These are phyloP conservation scores for Deilephila elpenor DNA, from an alignment of 2,888 invertebrate species.

Conservation along the genomic window DNA sequence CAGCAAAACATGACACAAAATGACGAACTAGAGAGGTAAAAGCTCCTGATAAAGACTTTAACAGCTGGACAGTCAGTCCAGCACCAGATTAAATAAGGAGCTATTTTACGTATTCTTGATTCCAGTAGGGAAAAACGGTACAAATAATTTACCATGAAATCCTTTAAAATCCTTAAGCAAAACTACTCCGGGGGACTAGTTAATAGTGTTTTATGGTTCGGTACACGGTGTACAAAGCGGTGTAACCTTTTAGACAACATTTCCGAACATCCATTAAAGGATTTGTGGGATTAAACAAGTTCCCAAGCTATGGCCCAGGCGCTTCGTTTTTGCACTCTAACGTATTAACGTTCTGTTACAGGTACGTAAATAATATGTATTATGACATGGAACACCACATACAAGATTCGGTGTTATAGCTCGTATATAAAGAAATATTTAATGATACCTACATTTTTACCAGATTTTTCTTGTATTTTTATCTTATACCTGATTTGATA, in stretches of 20 bases:
- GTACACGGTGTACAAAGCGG: conserved; percentile 48
- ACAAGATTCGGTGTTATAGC: too few relatives aligned
- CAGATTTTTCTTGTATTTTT: too few relatives aligned
- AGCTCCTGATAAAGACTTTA: too few relatives aligned
- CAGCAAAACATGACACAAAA: too few relatives aligned
- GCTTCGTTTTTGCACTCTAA: conserved; percentile 58
- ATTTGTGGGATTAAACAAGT: conserved; percentile 68
- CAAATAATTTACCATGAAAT: neutral
- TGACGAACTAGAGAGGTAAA: too few relatives aligned
- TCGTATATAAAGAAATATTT: too few relatives aligned
- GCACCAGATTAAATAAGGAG: too few relatives aligned
- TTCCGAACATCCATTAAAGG: conserved; percentile 75
- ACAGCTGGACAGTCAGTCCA: too few relatives aligned
- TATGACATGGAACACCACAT: too few relatives aligned
- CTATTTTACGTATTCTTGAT: too few relatives aligned
- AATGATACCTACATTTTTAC: too few relatives aligned
- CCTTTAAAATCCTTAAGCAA: conserved; percentile 4
- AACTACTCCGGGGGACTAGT: conserved; percentile 40
- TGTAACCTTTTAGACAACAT: conserved; percentile 68
- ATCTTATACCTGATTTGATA: too few relatives aligned
- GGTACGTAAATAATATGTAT: conserved; percentile 26
- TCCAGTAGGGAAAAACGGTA: neutral
- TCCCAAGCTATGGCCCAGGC: conserved; percentile 50
- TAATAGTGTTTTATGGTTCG: conserved; percentile 39
- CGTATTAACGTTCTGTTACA: conserved; percentile 45